Base-by-base conservation (phyloP, 2,797 vertebrate genomes). In the Pseudochirops corinnae region DNA sequence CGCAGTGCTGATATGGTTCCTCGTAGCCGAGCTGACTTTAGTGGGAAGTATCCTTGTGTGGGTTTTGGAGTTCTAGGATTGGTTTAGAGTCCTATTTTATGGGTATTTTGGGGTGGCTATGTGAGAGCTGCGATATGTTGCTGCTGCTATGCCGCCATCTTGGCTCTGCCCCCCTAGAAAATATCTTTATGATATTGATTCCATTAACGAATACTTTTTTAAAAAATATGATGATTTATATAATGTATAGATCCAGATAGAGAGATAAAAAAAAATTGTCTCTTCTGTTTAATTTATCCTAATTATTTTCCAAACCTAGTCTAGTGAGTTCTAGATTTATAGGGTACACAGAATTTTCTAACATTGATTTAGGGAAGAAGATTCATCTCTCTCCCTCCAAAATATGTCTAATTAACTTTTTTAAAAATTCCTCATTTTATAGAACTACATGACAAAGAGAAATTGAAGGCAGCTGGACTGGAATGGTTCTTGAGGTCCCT, bases 251-350 rank as follows among this genome's bases (percentile, higher is more conserved):
- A 95, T 26, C 90, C 4, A 97, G 60, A 55, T 55, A 90, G 92
- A 96, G 94, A 95, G 94, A 29, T 96, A 96, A 96, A 82, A 87
- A 87, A 46, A 87, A 96, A 60, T 57, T 33, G 55, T 95, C 93
- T 50, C 92, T 95, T 95, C 62, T 96, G 60, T 96, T 97, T 97
- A 95, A 95, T 96, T 97, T 97, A 96, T 95, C 93, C 92, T 91
- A 62, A 82, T 94, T 26, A 55, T 74, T 96, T 82, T 92, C 53
- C 57, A 95, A 96, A 95, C 87, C 94, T 95, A 96, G 56, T 67
- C 90, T 60, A 90, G 4, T 94, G 93, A 90, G 91, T 96, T 92
- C 92, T 60, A 56, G 94, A 98, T 98, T 97, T 97, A 95, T 95
- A 95, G 53, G 39, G 95, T 97, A 82, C 90, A 92, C 93, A 96